Conservation (phyloP, 2,113 vertebrate species). For the Anhinga rufa region DNA sequence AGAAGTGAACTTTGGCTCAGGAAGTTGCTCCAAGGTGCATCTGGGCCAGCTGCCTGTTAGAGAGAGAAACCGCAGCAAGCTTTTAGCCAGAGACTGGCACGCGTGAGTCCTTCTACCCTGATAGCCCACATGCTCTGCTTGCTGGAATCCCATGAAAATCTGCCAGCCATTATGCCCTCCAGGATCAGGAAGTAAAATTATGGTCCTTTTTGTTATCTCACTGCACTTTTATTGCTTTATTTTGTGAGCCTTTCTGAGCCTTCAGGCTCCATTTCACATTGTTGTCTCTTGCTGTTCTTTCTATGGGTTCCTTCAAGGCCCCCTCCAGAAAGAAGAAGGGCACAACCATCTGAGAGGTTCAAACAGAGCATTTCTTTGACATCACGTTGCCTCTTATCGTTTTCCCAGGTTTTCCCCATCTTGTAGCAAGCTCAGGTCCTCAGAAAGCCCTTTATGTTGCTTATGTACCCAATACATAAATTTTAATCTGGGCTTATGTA, state of each 20-base stretch:
- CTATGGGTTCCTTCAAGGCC: not conserved
- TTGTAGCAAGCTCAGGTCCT: not conserved
- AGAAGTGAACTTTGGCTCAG: not conserved
- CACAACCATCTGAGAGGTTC: not conserved
- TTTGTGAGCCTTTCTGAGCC: not conserved
- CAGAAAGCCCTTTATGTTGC: not conserved
- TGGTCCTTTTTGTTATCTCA: fast-evolving
- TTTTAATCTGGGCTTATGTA: not conserved
- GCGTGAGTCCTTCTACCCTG: not conserved
- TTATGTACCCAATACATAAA: fast-evolving
- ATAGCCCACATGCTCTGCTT: not conserved
- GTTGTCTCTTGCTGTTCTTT: not conserved
- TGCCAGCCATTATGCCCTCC: not conserved
- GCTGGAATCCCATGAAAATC: not conserved
- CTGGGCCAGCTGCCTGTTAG: not conserved
- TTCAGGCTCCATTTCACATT: not conserved
- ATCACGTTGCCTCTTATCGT: not conserved
- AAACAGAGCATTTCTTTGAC: not conserved
- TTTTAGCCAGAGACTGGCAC: not conserved
- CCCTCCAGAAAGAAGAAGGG: not conserved
- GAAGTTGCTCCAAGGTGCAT: fast-evolving
- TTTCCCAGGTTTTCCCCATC: not conserved
- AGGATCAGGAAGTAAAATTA: not conserved
- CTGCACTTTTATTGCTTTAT: not conserved
- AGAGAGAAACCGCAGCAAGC: not conserved